Conservation (phyloP, 2,113 vertebrate species). For the Delphinapterus leucas region DNA sequence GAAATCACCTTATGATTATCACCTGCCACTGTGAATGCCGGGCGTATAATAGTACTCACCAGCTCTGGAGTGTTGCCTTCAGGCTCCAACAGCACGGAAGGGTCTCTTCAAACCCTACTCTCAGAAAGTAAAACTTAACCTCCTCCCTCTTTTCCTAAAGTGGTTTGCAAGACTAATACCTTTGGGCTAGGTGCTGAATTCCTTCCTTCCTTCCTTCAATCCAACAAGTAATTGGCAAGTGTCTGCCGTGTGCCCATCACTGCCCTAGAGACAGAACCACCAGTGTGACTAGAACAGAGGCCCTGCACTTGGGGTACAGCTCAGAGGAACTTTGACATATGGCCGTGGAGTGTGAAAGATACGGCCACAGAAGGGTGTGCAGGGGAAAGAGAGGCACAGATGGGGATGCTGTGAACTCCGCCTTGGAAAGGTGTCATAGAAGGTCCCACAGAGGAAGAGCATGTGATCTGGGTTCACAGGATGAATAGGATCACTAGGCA, state of each 20-base stretch:
- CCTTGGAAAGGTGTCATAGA: background rate
- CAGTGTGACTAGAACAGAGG: background rate
- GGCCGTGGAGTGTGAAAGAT: background rate
- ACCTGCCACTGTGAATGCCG: rapidly evolving
- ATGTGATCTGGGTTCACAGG: background rate
- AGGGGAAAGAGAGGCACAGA: background rate
- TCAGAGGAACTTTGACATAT: rapidly evolving
- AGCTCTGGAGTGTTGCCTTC: background rate
- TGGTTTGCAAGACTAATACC: background rate
- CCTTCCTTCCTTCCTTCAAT: background rate
- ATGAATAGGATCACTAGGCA: background rate
- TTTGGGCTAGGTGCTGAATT: background rate
- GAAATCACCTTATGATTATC: background rate
- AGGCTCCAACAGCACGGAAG: background rate
- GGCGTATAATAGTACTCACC: background rate
- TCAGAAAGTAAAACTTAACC: background rate
- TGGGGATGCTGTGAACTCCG: background rate
- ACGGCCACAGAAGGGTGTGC: background rate
- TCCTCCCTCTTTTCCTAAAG: background rate
- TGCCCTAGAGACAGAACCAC: background rate
- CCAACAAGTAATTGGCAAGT: background rate
- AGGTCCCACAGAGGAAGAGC: background rate
- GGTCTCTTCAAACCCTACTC: background rate
- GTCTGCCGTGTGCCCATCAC: background rate
- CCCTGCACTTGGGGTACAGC: background rate